Evolutionary conservation across 2,888 invertebrate genomes (phyloP), one percentile per base, ranked within the genome.

Genomic region (Schrankia costaestrigalis): DNA sequence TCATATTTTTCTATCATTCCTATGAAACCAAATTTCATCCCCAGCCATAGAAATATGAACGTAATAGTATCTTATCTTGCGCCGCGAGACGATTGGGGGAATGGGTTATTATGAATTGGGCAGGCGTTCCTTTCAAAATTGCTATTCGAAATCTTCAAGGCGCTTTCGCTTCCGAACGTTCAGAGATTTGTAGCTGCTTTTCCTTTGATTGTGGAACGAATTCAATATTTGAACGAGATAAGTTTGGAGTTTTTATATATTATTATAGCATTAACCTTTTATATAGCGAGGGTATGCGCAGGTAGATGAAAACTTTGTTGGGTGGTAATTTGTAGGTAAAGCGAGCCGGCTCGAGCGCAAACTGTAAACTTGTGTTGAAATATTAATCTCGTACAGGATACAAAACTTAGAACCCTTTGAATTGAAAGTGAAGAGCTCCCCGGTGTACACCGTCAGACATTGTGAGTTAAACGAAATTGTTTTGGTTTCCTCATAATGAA

Each of bases 21-120:
- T 35, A 38, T 36, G 33, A 40, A 36, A 29, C 10, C 14, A 18
- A 31, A 37, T 27, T 38, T 45, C 40, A 38, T 29, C 33, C 21
- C 27, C 28, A 15, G 31, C 36, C 32, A 39, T 53, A 31, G 36
- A 33, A 36, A 39, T 50, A 39, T 35, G 31, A 31, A 30, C 11
- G 17, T 50, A 37, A 46, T 35, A 8, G 27, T 26, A 27, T 28
- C 50, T 50, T 52, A 52, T 52, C 51, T 38, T 22, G 10, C 14
- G 19, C 3, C 11, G 7, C 19, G 12, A 30, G 31, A 25, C 33
- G 33, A 46, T 41, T 26, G 6, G 12, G 33, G 22, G 26, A 48
- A 44, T 31, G 25, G 35, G 27, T 44, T 48, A 33, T 38, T 46
- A 34, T 28, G 30, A 41, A 51, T 39, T 34, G 38, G 34, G 29